A percentile compares a stretch with the other conserved stretches of the same genome.
Evolutionary conservation across 2,888 invertebrate species (phyloP).

Genomic region (Dolichopus griseipennis): DNA sequence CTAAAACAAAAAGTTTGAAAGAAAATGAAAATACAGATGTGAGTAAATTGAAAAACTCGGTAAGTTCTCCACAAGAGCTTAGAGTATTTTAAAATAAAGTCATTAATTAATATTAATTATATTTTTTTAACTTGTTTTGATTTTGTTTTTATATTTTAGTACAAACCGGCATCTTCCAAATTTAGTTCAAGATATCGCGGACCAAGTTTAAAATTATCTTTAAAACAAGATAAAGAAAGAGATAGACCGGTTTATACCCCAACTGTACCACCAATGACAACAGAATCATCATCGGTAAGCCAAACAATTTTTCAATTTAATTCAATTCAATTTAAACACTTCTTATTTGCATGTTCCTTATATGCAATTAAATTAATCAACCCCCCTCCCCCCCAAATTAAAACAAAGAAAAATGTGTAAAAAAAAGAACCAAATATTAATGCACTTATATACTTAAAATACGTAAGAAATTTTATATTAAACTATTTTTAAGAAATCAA

Average conservation of each 20-base stretch:
- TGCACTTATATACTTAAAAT: slow-evolving; percentile 20
- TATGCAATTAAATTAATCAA: background rate
- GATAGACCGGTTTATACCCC: slow-evolving; percentile 26
- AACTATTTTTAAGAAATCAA: too few relatives aligned
- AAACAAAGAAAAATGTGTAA: background rate
- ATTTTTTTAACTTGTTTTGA: background rate
- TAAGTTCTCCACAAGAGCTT: background rate
- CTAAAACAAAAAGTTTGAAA: background rate
- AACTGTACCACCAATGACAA: slow-evolving; percentile 28
- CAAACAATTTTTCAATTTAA: background rate
- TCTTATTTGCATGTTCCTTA: background rate
- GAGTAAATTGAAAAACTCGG: slow-evolving; percentile 7
- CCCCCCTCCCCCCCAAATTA: too few relatives aligned
- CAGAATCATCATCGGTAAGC: slow-evolving; percentile 26
- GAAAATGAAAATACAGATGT: background rate
- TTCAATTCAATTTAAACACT: background rate
- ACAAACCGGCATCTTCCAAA: slow-evolving; percentile 18
- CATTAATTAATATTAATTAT: background rate
- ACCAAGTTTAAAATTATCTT: slow-evolving; percentile 21
- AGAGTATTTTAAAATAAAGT: background rate
- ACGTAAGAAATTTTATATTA: too few relatives aligned
- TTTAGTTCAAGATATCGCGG: slow-evolving; percentile 28
- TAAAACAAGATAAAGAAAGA: slow-evolving; percentile 18
- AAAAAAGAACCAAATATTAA: slow-evolving; percentile 27
- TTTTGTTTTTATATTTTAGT: slow-evolving; percentile 15